A percentile compares a stretch with the other conserved stretches of the same genome.
These are phyloP conservation scores for Drosophila lowei DNA, from an alignment of 1,140 invertebrate genomes.

Conservation along the genomic window DNA sequence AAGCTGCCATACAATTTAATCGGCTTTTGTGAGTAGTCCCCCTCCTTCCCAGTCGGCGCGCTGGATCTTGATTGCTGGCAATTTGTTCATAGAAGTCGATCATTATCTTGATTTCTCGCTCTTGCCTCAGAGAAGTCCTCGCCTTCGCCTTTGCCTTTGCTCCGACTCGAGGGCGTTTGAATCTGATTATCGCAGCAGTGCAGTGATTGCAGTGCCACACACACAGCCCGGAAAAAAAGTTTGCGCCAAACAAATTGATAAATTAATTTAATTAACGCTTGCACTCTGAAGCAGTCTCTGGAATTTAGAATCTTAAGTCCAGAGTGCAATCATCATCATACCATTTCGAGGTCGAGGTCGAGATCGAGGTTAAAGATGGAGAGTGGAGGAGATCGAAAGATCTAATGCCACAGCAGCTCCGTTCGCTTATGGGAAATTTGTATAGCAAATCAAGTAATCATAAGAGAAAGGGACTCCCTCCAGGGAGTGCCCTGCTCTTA, in stretches of 20 bases:
- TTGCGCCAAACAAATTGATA: constrained; percentile 65
- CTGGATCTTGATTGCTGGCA: constrained; percentile 62
- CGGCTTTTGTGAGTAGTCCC: constrained; percentile 38
- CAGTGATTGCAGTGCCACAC: constrained; percentile 9
- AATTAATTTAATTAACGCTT: constrained; percentile 58
- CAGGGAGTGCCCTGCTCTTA: too few species aligned
- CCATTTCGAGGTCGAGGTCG: background rate
- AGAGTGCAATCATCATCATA: background rate
- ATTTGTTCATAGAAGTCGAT: constrained; percentile 78
- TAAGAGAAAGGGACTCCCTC: too few species aligned
- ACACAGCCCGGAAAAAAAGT: constrained; percentile 48
- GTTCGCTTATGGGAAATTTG: too few species aligned
- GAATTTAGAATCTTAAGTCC: background rate
- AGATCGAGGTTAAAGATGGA: constrained; percentile 24
- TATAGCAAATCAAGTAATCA: too few species aligned
- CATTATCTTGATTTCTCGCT: constrained; percentile 72
- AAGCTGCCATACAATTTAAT: constrained; percentile 29
- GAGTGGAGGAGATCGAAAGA: too few species aligned
- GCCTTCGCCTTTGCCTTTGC: constrained; percentile 12
- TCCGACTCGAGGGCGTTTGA: constrained; percentile 14
- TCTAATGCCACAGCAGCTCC: too few species aligned
- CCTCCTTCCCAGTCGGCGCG: too few species aligned
- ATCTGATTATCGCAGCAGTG: constrained; percentile 39
- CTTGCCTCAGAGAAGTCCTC: constrained; percentile 39
- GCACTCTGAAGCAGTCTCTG: background rate